Evolutionary conservation across 2,797 vertebrate species (phyloP), one percentile per base, ranked within the genome.

Genomic region (Lithobates pipiens): DNA sequence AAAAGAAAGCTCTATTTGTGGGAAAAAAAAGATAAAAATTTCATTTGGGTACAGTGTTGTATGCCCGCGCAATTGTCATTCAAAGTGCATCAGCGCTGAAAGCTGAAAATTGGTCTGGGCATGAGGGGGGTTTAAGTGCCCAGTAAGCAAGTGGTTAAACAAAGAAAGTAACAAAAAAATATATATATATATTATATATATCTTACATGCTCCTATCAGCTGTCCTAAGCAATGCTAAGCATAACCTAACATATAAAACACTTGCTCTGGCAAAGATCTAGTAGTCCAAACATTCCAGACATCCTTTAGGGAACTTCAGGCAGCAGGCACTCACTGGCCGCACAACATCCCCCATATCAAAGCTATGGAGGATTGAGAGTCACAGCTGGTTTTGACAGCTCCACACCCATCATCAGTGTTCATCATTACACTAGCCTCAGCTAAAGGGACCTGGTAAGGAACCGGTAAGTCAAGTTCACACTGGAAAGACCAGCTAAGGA

Each of bases 331-430:
- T 25, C 46, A 13, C 36, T 50, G 32, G 50, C 18, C 10, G 46
- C 5, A 61, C 65, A 80, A 72, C 57, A 9, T 7, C 23, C 32
- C 46, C 57, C 79, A 18, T 61, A 57, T 34, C 23, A 27, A 39
- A 42, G 36, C 69, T 42, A 54, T 25, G 6, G 8, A 65, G 44
- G 39, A 70, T 9, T 80, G 67, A 34, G 39, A 23, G 5, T 46
- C 18, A 34, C 85, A 82, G 73, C 65, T 77, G 85, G 46, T 39
- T 18, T 76, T 76, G 67, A 77, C 65, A 82, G 73, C 73, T 82
- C 46, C 32, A 46, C 44, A 27, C 42, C 65, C 75, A 67, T 10
- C 27, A 16, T 13, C 46, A 44, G 69, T 39, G 23, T 44, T 39
- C 23, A 36, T 46, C 11, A 27, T 11, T 34, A 72, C 54, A 18